Evolutionary conservation across 2,113 vertebrate genomes (phyloP).

Genomic region (Lethenteron camtschaticum): DNA sequence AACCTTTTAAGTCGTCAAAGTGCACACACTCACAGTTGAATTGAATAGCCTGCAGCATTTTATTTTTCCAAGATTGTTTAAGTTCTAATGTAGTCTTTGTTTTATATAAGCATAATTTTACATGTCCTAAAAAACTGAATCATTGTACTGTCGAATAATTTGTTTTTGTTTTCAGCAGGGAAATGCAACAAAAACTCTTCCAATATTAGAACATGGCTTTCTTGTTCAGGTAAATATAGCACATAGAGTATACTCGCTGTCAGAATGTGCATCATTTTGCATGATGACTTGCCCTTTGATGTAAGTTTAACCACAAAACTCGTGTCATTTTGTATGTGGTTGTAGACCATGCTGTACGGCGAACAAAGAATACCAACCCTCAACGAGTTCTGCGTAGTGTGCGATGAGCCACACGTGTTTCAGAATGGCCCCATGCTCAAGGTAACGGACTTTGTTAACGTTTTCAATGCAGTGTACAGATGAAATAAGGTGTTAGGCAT

Average conservation of each 20-base stretch:
- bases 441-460: conserved; percentile 25
- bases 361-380: conserved; percentile 90
- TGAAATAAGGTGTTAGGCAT: too few relatives aligned
- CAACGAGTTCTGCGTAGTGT: conserved; percentile 96
- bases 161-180: conserved; percentile 2
- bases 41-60: too few relatives aligned
- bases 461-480: too few relatives aligned
- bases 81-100: too few relatives aligned
- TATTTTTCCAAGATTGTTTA: too few relatives aligned
- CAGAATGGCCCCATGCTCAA: conserved; percentile 99
- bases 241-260: too few relatives aligned
- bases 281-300: too few relatives aligned
- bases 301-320: too few relatives aligned
- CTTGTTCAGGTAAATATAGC: conserved; percentile 58
- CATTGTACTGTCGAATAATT: neutral
- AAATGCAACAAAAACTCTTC: conserved; percentile 22
- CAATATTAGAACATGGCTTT: conserved; percentile 93
- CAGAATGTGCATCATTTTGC: neutral
- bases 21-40: too few relatives aligned
- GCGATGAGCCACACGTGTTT: conserved; percentile 96
- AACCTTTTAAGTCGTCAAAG: too few relatives aligned
- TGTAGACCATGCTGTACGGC: conserved; percentile 93
- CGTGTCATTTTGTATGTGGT: neutral
- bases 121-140: too few relatives aligned
- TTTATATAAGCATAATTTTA: too few relatives aligned